Base-by-base conservation (phyloP, 2,797 vertebrate genomes). In the Leptoclinus maculatus region DNA sequence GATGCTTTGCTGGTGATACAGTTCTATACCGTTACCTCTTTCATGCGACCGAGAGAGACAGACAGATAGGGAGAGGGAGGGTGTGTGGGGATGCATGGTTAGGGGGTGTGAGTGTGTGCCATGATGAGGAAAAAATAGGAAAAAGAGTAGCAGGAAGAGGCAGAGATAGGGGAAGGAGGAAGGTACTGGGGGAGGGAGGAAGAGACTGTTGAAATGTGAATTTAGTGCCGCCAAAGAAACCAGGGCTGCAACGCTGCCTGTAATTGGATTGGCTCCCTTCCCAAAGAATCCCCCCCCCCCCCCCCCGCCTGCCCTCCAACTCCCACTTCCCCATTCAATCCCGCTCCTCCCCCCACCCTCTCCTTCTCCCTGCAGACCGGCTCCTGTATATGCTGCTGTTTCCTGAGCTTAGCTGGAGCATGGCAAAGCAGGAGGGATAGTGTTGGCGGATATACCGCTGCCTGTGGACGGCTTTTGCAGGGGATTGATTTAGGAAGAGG, bases 251-350 rank as follows among this genome's bases (percentile, higher is more conserved):
- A 92, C 91, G 85, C 93, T 95, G 94, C 91, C 94, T 93, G 92
- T 96, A 96, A 96, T 96, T 97, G 95, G 94, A 95, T 95, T 96
- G 97, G 96, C 96, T 95, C 77, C 70, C 74, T 93, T 96, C 96
- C 95, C 94, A 93, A 96, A 94, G 83, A 91, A 83, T 62, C 76
- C 73, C 82, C 68, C 29, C 29, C 27, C 27, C 29, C 38, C 63
- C 45, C 41, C 38, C 27, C 34, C 84, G 71, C 73, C 65, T 73
- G 25, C 78, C 73, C 72, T 76, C 84, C 83, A 82, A 81, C 83
- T 86, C 86, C 68, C 59, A 34, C 74, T 89, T 87, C 81, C 87
- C 69, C 85, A 76, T 89, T 92, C 91, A 91, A 72, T 87, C 83
- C 64, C 25, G 13, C 76, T 73, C 84, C 41, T 16, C 23, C 70